Conservation (phyloP, 1,140 invertebrate genomes). For the Apis cerana region DNA sequence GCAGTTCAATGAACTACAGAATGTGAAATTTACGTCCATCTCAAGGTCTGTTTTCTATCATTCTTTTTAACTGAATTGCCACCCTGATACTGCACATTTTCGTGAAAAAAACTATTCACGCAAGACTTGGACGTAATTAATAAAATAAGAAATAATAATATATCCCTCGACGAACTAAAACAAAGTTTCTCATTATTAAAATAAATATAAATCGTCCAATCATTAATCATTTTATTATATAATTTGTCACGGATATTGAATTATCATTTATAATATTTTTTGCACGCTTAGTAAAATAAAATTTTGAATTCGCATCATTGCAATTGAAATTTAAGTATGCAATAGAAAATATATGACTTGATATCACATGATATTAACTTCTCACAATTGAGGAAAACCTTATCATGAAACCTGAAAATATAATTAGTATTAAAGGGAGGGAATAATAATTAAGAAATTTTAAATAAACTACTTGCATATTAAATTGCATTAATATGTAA, state of each 20-base stretch:
- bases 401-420: not conserved
- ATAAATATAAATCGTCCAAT: too few relatives aligned
- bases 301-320: not conserved
- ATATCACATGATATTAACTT: not conserved
- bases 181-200: not conserved
- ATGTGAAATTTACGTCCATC: slow-evolving; percentile 47
- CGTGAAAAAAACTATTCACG: not conserved
- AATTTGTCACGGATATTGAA: not conserved
- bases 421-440: not conserved
- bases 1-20: slow-evolving; percentile 55
- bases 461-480: not conserved
- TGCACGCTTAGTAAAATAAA: not conserved
- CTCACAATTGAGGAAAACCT: not conserved
- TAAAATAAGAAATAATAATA: not conserved
- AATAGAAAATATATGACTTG: not conserved
- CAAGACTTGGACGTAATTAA: not conserved
- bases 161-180: not conserved
- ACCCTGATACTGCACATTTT: not conserved
- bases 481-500: not conserved
- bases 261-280: not conserved
- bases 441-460: not conserved
- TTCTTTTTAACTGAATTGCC: slow-evolving; percentile 23
- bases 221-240: not conserved
- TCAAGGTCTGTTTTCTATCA: slow-evolving; percentile 41
- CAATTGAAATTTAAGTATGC: not conserved